A percentile compares a stretch with the other conserved stretches of the same genome.
Conservation (phyloP, 2,113 vertebrate species). For the Caretta caretta region DNA sequence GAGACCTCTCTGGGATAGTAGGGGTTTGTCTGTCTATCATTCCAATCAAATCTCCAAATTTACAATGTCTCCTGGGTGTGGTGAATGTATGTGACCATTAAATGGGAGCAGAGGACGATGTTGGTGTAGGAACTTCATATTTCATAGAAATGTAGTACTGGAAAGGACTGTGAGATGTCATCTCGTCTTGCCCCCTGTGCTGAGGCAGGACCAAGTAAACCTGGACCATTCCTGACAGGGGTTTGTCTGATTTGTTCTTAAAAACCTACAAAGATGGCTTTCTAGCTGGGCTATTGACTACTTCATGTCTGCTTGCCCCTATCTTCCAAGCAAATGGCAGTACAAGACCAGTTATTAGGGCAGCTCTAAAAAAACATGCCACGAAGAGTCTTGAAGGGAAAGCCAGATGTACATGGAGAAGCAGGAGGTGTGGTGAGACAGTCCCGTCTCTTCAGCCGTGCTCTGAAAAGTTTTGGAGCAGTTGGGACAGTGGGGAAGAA, state of each 20-base stretch:
- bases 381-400: not conserved
- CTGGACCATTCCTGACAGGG: too few relatives aligned
- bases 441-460: not conserved
- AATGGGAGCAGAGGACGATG: not conserved
- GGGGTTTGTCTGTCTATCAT: not conserved
- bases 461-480: not conserved
- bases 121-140: not conserved
- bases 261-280: too few relatives aligned
- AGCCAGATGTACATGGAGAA: not conserved
- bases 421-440: not conserved
- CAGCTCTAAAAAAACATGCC: not conserved
- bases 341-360: too few relatives aligned
- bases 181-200: too few relatives aligned
- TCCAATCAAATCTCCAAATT: conserved; percentile 3
- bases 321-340: too few relatives aligned
- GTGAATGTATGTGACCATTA: not conserved
- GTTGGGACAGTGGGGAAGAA: too few relatives aligned
- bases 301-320: accelerated
- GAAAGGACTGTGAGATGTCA: not conserved
- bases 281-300: not conserved
- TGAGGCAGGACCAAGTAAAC: too few relatives aligned
- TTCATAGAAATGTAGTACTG: not conserved
- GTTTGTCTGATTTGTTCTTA: too few relatives aligned
- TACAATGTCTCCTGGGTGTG: not conserved
- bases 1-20: not conserved